These are phyloP conservation scores for Himalopsyche kuldschensis DNA, from an alignment of 2,888 invertebrate species.

Conservation along the genomic window DNA sequence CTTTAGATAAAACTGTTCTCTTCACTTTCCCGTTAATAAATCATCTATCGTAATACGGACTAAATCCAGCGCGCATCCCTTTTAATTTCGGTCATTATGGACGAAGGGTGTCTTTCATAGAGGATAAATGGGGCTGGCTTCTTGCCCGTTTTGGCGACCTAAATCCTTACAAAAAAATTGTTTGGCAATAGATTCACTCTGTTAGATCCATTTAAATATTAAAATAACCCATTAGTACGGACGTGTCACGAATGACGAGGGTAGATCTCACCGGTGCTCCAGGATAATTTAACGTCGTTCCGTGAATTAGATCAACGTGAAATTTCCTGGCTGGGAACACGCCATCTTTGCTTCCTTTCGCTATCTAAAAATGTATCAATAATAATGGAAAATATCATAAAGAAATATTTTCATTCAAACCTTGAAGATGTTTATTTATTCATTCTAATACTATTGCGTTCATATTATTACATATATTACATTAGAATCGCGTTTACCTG, in stretches of 20 bases:
- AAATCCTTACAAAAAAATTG: neutral
- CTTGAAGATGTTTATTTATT: too few species aligned
- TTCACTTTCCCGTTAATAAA: neutral
- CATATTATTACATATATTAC: too few species aligned
- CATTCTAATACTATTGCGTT: too few species aligned
- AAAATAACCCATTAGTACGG: constrained; percentile 11
- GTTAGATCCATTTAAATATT: constrained; percentile 17
- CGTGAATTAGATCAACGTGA: constrained; percentile 2
- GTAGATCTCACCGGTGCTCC: constrained; percentile 4
- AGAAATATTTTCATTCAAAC: too few species aligned
- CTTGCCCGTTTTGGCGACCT: neutral
- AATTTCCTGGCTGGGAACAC: neutral
- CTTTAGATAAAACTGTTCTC: neutral
- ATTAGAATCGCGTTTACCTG: too few species aligned
- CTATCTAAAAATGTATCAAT: neutral
- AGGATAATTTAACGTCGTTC: neutral
- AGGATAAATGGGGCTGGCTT: neutral
- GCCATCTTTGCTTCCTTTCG: neutral
- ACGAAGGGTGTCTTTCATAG: neutral
- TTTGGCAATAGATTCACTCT: constrained; percentile 1
- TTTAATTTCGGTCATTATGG: neutral
- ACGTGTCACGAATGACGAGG: constrained; percentile 19
- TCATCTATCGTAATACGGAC: neutral
- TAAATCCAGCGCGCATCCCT: neutral
- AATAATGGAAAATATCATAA: too few species aligned